phyloP scores from a whole-genome alignment of 2,797 vertebrate genomes.

The Myiotriccus ornatus region DNA sequence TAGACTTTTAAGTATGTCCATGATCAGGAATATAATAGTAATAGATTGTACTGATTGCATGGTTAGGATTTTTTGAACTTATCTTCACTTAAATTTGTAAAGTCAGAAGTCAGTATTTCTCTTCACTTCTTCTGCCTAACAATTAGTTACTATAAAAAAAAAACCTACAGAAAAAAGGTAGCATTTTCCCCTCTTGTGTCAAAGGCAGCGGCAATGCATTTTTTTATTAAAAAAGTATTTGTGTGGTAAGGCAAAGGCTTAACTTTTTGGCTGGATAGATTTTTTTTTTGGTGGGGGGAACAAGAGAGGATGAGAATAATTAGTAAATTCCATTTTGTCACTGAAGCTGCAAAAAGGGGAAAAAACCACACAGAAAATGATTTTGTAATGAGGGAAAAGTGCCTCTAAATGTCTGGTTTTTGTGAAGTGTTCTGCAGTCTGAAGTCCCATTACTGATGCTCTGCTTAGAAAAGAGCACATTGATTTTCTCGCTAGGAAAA shows the following conservation, averaged over 20 bases:
- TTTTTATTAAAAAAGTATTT: neutral
- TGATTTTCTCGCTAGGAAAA: neutral
- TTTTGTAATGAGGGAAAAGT: neutral
- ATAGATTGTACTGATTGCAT: neutral
- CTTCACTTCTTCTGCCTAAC: neutral
- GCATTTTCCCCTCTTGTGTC: neutral
- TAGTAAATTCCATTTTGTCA: neutral
- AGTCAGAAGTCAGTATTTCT: neutral
- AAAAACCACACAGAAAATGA: neutral
- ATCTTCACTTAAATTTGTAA: neutral
- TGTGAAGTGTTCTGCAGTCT: neutral
- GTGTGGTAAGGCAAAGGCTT: neutral
- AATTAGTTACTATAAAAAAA: neutral
- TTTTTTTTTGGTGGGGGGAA: neutral
- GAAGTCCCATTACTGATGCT: neutral
- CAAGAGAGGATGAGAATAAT: neutral
- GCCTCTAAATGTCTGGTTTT: neutral
- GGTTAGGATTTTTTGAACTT: neutral
- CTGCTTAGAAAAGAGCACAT: neutral
- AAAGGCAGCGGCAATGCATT: neutral
- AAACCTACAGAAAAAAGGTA: neutral
- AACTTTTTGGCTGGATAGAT: neutral
- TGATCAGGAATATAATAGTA: neutral
- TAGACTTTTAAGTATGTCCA: neutral
- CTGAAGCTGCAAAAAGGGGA: neutral